Percentiles rank a stretch among this genome's conserved stretches.
phyloP scores from a whole-genome alignment of 1,140 invertebrate species.

The Colletes gigas region DNA sequence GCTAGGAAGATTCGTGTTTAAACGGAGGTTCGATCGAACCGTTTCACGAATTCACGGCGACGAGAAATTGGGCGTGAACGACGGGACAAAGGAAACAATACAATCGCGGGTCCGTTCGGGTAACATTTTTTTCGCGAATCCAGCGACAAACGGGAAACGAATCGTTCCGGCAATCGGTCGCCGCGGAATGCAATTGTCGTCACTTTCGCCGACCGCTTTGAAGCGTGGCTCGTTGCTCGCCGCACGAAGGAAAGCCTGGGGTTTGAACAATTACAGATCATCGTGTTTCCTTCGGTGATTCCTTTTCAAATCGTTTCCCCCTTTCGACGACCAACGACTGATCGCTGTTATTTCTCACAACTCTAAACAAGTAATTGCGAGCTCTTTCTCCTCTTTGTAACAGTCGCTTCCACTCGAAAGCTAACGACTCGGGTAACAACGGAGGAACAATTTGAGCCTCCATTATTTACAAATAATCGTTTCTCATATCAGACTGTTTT shows the following conservation, averaged over 20 bases:
- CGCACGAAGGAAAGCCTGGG: slow-evolving; percentile 9
- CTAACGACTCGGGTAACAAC: neutral
- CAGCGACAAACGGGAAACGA: slow-evolving; percentile 37
- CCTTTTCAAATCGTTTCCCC: slow-evolving; percentile 9
- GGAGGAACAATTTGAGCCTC: neutral
- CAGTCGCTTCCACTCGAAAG: neutral
- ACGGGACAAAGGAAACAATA: neutral
- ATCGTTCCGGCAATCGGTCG: slow-evolving; percentile 28
- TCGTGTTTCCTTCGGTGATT: slow-evolving; percentile 21
- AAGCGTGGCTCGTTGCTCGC: slow-evolving; percentile 9
- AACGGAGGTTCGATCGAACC: neutral
- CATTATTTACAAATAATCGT: no score
- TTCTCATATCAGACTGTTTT: no score
- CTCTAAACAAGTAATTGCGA: neutral
- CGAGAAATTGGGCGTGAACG: slow-evolving; percentile 5
- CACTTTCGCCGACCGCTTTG: slow-evolving; percentile 31
- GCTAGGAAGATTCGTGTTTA: neutral
- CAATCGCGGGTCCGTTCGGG: neutral
- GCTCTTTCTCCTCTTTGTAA: neutral
- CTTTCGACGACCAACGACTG: neutral
- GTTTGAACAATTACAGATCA: slow-evolving; percentile 27
- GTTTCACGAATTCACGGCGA: neutral
- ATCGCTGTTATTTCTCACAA: slow-evolving; percentile 8
- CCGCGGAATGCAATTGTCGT: slow-evolving; percentile 46
- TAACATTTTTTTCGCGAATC: slow-evolving; percentile 14